Base-by-base conservation (phyloP, 2,797 vertebrate species). In the Pseudopleuronectes americanus region DNA sequence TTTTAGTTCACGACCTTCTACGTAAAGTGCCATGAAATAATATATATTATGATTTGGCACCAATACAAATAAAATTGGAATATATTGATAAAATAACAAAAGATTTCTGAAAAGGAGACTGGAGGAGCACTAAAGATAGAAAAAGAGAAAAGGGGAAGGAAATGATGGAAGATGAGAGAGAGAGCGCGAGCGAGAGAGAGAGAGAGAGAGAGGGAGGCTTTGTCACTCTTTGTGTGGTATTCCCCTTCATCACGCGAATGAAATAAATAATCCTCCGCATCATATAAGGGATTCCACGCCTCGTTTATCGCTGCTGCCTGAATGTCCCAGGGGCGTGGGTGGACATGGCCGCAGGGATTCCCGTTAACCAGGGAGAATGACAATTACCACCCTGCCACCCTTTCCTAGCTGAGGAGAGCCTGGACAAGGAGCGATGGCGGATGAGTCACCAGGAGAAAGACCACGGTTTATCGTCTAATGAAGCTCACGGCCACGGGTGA, bases 361-460 rank as follows among this genome's bases (percentile, higher is more conserved):
- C 89, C 68, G 80, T 76, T 76, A 90, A 81, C 73, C 31, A 17
- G 59, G 62, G 71, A 83, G 86, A 84, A 87, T 87, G 74, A 84
- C 88, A 89, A 92, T 92, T 91, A 88, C 77, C 76, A 59, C 58
- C 82, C 69, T 52, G 71, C 58, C 65, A 78, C 77, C 78, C 82
- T 74, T 81, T 57, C 36, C 77, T 49, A 45, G 68, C 58, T 22
- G 57, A 74, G 76, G 67, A 12, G 24, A 43, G 47, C 68, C 36
- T 19, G 6, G 52, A 67, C 64, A 28, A 17, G 45, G 61, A 67
- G 68, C 10, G 8, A 53, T 24, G 76, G 70, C 4, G 51, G 79
- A 74, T 90, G 90, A 92, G 79, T 92, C 87, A 91, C 83, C 31
- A 7, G 51, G 76, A 80, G 54, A 71, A 69, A 48, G 47, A 77